Percentiles rank a stretch among this genome's conserved stretches.
Conservation (phyloP, 2,888 invertebrate species). For the Caenorhabditis imperialis region DNA sequence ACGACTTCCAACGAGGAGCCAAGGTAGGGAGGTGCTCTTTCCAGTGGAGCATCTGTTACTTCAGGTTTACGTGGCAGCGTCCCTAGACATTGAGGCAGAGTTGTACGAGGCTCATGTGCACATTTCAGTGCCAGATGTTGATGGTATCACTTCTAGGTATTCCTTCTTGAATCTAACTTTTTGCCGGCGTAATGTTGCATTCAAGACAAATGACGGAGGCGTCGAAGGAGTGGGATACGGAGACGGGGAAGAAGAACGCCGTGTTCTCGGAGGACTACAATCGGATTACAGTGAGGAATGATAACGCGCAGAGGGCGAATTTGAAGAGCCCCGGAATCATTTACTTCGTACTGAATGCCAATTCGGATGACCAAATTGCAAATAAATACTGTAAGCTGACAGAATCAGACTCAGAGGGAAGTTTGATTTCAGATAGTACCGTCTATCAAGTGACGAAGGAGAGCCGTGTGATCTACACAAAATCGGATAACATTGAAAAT, state of each 20-base stretch:
- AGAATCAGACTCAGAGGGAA: constrained; percentile 1
- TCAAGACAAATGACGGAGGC: constrained; percentile 22
- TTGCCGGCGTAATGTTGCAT: too few species aligned
- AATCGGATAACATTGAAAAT: constrained; percentile 23
- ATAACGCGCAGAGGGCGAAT: constrained; percentile 13
- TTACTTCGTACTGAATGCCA: constrained; percentile 27
- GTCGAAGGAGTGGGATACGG: constrained; percentile 7
- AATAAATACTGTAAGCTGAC: not conserved
- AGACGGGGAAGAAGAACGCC: constrained; percentile 27
- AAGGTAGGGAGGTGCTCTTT: not conserved
- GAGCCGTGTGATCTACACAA: constrained; percentile 1
- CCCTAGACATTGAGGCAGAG: constrained; percentile 26
- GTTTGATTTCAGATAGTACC: constrained; percentile 28
- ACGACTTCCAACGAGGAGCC: constrained; percentile 18
- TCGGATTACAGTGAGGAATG: constrained; percentile 26
- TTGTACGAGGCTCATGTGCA: constrained; percentile 40
- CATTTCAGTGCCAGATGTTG: constrained; percentile 6
- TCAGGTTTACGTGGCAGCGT: constrained; percentile 36
- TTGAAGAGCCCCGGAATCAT: constrained; percentile 45
- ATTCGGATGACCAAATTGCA: constrained; percentile 10
- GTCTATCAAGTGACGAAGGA: constrained; percentile 23
- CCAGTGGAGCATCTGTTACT: not conserved
- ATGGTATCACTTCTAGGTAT: not conserved
- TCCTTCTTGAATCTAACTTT: too few species aligned
- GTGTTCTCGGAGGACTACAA: constrained; percentile 5